phyloP scores from a whole-genome alignment of 2,113 vertebrate genomes.

The Corydoras maculifer region DNA sequence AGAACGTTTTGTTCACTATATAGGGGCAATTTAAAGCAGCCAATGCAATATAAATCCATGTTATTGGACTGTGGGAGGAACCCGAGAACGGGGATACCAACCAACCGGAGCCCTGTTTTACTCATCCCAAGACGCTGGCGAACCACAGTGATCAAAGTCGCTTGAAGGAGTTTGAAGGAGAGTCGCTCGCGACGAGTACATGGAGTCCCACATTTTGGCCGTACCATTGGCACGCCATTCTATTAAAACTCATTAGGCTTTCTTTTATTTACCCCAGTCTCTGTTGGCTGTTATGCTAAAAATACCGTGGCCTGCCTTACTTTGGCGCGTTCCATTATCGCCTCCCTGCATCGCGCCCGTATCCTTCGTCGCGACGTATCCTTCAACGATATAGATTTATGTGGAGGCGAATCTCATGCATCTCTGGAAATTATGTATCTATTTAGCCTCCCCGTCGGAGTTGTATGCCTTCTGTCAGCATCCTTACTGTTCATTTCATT shows the following conservation, averaged over 20 bases:
- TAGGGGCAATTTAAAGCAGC: no score
- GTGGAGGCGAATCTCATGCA: slow-evolving; percentile 49
- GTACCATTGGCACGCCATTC: slow-evolving; percentile 55
- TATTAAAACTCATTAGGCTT: slow-evolving; percentile 67
- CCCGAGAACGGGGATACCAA: slow-evolving; percentile 26
- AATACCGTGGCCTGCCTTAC: slow-evolving; percentile 71
- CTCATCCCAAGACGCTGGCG: slow-evolving; percentile 60
- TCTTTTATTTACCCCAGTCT: slow-evolving; percentile 65
- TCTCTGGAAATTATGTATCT: slow-evolving; percentile 57
- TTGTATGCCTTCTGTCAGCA: slow-evolving; percentile 37
- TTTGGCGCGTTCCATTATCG: slow-evolving; percentile 61
- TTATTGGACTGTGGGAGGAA: no score
- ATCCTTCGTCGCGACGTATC: slow-evolving; percentile 27
- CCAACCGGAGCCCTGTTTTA: slow-evolving; percentile 22
- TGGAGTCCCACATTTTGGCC: slow-evolving; percentile 64
- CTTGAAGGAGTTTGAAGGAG: slow-evolving; percentile 58
- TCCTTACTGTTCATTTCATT: slow-evolving; percentile 53
- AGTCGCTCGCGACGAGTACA: slow-evolving; percentile 38
- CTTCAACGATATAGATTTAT: slow-evolving; percentile 42
- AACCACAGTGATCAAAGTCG: slow-evolving; percentile 67
- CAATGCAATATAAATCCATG: no score
- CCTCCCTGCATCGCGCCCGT: slow-evolving; percentile 44
- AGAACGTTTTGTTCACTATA: no score
- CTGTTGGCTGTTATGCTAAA: slow-evolving; percentile 64
- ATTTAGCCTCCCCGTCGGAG: slow-evolving; percentile 55